Evolutionary conservation across 30 jellyfish, hydroid and myxozoan genomes (phyloP), one percentile per base, ranked within the genome.

Genomic region (Sanderia malayensis): DNA sequence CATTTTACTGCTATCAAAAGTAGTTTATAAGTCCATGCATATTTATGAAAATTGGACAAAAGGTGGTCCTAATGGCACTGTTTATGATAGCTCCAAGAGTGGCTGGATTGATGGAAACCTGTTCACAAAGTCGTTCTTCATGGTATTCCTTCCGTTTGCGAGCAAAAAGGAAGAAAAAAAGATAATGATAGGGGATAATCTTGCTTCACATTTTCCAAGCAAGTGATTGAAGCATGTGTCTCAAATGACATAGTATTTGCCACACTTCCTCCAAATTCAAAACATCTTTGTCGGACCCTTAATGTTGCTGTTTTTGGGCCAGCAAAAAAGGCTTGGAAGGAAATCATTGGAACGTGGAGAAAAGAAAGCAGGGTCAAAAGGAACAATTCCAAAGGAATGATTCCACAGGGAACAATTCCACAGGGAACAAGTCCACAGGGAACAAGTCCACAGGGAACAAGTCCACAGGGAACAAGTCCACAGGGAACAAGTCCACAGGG

Each of bases 261-360:
- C n/a, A n/a, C n/a, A n/a, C n/a, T n/a, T n/a, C n/a, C n/a, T n/a
- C n/a, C n/a, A n/a, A n/a, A n/a, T n/a, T n/a, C n/a, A n/a, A n/a
- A n/a, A n/a, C 72, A 74, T 33, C 19, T 59, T 19, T 19, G 46
- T 9, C 67, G 58, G 34, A 80, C 86, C 7, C 83, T 74, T 58
- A 83, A 58, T 74, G 84, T 57, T 27, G 84, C 86, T 20, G 33
- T 59, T 24, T 74, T 22, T 55, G 53, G 76, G 18, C 84, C 84
- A 37, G 23, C 58, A 45, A 71, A 71, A 26, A 71, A 22, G 26
- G 32, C 21, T 13, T 71, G 78, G 84, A 7, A 79, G 8, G 58
- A 46, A 46, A 71, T 46, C 19, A 26, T 71, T 0, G 47, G 31
- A 0, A 47, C 55, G 26, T 71, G 76, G 58, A 71, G 55, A 6